Conservation (phyloP, 2,113 vertebrate species). For the Capricornis sumatraensis region DNA sequence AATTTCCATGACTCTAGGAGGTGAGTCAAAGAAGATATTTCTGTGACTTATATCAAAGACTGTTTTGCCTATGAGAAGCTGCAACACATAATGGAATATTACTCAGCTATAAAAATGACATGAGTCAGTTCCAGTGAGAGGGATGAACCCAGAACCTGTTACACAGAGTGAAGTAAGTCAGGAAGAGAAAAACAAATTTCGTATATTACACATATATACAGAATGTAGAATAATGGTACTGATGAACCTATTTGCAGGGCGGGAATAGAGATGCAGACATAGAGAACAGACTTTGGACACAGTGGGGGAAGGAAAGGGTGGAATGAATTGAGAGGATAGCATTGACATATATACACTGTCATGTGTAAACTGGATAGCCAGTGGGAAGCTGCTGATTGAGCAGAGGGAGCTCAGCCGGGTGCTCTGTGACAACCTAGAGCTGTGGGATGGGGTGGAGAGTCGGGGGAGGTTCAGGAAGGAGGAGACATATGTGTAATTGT, state of each 20-base stretch:
- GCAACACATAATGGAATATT: background rate
- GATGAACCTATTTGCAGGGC: background rate
- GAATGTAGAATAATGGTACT: background rate
- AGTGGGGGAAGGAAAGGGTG: background rate
- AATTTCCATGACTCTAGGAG: background rate
- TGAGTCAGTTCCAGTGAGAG: background rate
- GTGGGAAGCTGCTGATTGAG: background rate
- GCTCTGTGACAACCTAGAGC: background rate
- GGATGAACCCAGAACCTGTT: background rate
- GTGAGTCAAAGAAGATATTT: background rate
- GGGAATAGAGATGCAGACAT: background rate
- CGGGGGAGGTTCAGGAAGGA: background rate
- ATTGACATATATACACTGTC: background rate
- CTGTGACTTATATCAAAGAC: background rate
- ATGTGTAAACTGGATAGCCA: background rate
- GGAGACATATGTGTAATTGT: background rate
- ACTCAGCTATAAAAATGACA: background rate
- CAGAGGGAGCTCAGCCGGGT: background rate
- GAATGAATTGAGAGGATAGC: background rate
- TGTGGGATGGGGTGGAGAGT: background rate
- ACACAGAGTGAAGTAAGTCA: background rate
- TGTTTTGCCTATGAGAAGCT: background rate
- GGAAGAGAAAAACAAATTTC: background rate
- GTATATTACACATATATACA: background rate
- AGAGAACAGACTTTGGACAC: background rate